Evolutionary conservation across 2,888 invertebrate species (phyloP).

Genomic region (Leuctra nigra): DNA sequence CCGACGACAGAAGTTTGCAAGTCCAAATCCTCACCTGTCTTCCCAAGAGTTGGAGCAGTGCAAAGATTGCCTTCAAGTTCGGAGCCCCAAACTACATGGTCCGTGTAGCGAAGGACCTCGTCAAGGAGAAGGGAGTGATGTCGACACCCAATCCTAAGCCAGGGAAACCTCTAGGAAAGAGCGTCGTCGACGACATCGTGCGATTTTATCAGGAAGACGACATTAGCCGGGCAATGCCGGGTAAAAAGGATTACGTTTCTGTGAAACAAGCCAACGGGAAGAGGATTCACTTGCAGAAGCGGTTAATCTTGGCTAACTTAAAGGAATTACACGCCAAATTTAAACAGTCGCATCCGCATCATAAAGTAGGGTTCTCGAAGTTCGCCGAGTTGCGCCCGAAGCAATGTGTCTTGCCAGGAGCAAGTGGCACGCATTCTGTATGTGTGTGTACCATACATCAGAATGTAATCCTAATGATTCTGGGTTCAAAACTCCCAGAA

Average conservation of each 20-base stretch:
- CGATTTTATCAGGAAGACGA: conserved; percentile 24
- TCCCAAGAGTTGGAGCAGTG: conserved; percentile 17
- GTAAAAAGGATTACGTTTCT: conserved; percentile 24
- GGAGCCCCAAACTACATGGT: conserved; percentile 17
- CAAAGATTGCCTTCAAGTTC: conserved; percentile 17
- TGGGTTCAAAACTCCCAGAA: too few relatives aligned
- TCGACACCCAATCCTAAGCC: too few relatives aligned
- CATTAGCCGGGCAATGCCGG: conserved; percentile 22
- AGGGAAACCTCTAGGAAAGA: conserved; percentile 19
- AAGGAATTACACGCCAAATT: too few relatives aligned
- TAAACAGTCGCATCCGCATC: too few relatives aligned
- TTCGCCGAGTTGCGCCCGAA: too few relatives aligned
- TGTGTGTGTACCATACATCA: too few relatives aligned
- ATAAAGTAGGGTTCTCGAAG: too few relatives aligned
- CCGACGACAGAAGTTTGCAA: background rate
- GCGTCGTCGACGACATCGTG: conserved; percentile 10
- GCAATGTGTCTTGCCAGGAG: too few relatives aligned
- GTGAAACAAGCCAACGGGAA: conserved; percentile 1
- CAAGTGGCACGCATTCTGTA: too few relatives aligned
- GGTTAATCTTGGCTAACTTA: too few relatives aligned
- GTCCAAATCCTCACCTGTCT: background rate
- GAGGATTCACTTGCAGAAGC: too few relatives aligned
- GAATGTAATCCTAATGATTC: too few relatives aligned
- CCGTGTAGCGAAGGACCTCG: conserved; percentile 21
- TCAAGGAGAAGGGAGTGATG: conserved; percentile 18